A percentile compares a stretch with the other conserved stretches of the same genome.
Evolutionary conservation across 1,140 invertebrate genomes (phyloP).

Genomic region (Megalopta genalis): DNA sequence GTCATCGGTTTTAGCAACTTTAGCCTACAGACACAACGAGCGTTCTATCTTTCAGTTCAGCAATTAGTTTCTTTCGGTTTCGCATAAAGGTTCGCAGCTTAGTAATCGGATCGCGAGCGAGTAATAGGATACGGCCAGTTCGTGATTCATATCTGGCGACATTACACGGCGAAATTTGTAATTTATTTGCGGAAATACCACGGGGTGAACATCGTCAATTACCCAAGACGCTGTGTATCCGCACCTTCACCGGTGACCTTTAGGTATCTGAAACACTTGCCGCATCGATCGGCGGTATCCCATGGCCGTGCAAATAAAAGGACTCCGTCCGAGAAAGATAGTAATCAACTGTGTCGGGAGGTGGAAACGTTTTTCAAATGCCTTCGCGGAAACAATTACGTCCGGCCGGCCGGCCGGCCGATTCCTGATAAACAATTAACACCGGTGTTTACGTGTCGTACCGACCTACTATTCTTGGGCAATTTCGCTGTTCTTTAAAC

Average conservation of each 20-base stretch:
- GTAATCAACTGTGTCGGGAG: constrained; percentile 40
- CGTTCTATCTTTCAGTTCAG: too few species aligned
- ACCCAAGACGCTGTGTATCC: constrained; percentile 8
- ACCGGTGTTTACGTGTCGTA: neutral
- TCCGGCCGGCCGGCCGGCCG: neutral
- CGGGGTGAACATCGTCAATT: constrained; percentile 28
- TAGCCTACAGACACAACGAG: too few species aligned
- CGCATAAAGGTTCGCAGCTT: too few species aligned
- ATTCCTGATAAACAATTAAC: constrained; percentile 30
- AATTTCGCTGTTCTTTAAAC: neutral
- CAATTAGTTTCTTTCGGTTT: too few species aligned
- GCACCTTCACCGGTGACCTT: constrained; percentile 56
- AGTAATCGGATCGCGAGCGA: neutral
- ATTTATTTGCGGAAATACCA: constrained; percentile 48
- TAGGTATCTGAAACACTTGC: constrained; percentile 37
- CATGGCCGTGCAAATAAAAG: constrained; percentile 51
- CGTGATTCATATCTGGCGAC: constrained; percentile 24
- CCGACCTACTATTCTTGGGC: neutral
- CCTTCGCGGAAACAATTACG: constrained; percentile 42
- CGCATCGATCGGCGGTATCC: constrained; percentile 50
- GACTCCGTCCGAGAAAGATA: constrained; percentile 36
- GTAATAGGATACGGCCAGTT: constrained; percentile 13
- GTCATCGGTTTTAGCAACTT: too few species aligned
- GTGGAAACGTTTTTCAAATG: neutral
- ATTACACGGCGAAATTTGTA: constrained; percentile 26